Evolutionary conservation across 2,113 vertebrate species (phyloP), one percentile per base, ranked within the genome.

Genomic region (Mustelus asterias): DNA sequence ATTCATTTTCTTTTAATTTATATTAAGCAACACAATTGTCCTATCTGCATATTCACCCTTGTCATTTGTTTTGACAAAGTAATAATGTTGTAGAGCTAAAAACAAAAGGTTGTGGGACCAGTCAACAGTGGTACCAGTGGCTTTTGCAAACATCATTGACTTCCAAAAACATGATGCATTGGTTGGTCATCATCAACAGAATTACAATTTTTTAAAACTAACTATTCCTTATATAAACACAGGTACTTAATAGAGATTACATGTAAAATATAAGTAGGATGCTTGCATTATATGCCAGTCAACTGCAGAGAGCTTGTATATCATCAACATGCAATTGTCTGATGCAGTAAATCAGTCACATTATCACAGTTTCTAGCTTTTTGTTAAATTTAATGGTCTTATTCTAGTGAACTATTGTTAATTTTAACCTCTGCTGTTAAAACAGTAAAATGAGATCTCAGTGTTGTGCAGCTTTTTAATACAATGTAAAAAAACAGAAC

Each of bases 11-110:
- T 72, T 58, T 33, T 72, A 33, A 95, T 95, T 94, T 94, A 76
- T 76, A 95, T 72, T 54, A 95, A 95, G 41, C 65, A 94, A 72
- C 67, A 95, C 48, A 89, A 70, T 48, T 95, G 70, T 95, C 41
- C 10, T 65, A 29, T n/a, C 60, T 37, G 37, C 58, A 63, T 29
- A 92, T 2, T 63, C 5, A 20, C 11, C 33, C 60, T 92, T 8
- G 58, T 60, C 58, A 41, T 90, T 20, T 63, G 5, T 92, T 92
- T n/a, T 18, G 33, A 65, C 16, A n/a, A 93, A 37, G 14, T 93
- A 37, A 18, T 67, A 37, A 18, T 72, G 69, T 54, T 72, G 41
- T 24, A 72, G 67, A 76, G 54, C 88, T 90, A 13, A 33, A 29
- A 90, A 90, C 6, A 14, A 76, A 14, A 54, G 3, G 44, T 26